Base-by-base conservation (phyloP, 2,113 vertebrate species). In the Pyrgilauda ruficollis region DNA sequence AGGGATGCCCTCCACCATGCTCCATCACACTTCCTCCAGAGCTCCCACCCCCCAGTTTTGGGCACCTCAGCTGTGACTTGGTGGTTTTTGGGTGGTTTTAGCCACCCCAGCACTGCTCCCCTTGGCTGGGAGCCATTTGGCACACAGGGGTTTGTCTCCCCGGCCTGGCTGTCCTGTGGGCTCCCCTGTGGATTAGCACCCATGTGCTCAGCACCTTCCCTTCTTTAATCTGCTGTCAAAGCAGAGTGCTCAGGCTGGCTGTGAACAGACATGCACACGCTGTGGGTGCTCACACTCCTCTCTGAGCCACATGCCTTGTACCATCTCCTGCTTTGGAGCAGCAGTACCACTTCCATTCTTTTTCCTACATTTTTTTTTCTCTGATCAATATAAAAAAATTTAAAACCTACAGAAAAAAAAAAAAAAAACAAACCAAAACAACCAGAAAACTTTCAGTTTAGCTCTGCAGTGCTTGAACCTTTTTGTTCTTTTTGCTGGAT, bases 241-340 rank as follows among this genome's bases (percentile, higher is more conserved):
- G 3, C 53, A 39, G 61, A 27, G 30, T 82, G 33, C 63, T 44
- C 9, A 23, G 9, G 21, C 63, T 41, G 85, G 11, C 43, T 17
- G 58, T 13, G 63, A 88, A 3, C 6, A 21, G 58, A 22, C 37
- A 8, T 3, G 9, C 28, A 16, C 10, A 3, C 0, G 0, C 84
- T 49, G 46, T 12, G 43, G 37, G 43, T 35, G 13, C 82, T 78
- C 77, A 14, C 77, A n/a, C 43, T 11, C 53, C 72, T 63, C 55
- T 35, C 50, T 19, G 35, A 89, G 46, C 80, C 30, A n/a, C 9
- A 0, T 3, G 47, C 39, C 49, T 56, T 61, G 19, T 15, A 10
- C 22, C 47, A 35, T 27, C 58, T 68, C 89, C 47, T 20, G 58
- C 70, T 88, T 50, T 80, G 76, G 84, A 82, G 66, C 61, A 72